Evolutionary conservation across 2,888 invertebrate species (phyloP), one percentile per base, ranked within the genome.

Genomic region (Caenorhabditis macrosperma): DNA sequence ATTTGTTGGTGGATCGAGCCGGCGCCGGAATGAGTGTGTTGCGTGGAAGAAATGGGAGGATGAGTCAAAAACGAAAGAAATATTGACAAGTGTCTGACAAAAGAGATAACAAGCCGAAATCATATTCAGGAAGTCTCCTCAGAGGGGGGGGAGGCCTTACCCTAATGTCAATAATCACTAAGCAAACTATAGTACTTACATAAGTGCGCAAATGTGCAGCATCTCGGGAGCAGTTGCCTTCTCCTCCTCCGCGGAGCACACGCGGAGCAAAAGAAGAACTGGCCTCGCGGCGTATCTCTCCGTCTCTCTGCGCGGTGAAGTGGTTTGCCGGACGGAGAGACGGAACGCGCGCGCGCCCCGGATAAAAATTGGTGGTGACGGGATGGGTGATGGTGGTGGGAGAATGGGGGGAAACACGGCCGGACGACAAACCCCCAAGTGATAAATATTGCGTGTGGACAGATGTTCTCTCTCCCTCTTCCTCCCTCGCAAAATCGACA

Each of bases 111-210:
- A 69, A 41, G 69, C 63, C 50, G 67, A 66, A 76, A 63, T 63
- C 64, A 68, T 76, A 68, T 68, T 67, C 76, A 68, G 76, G 67
- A 74, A 66, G 60, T 64, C 63, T 54, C 61, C 46, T 52, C 55
- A 35, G 50, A 64, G 57, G 59, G 63, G 63, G 33, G 64, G 38
- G 12, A 5, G 38, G 38, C 38, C 64, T 22, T 28, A 15, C 61
- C 61, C 63, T 72, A 74, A 74, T 74, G 74, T 74, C 74, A 74
- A 74, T 64, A 74, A 74, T 64, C 64, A 59, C 61, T 74, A 74
- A 74, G 59, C 74, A 74, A 74, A 74, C 64, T 64, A 74, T 74
- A 74, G 74, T 74, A 74, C 74, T 72, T 72, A 72, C 72, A 72
- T 72, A 72, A 72, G 72, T 72, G 72, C 72, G 72, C 72, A 72